Evolutionary conservation across 2,888 invertebrate species (phyloP).

Genomic region (Aelia acuminata): DNA sequence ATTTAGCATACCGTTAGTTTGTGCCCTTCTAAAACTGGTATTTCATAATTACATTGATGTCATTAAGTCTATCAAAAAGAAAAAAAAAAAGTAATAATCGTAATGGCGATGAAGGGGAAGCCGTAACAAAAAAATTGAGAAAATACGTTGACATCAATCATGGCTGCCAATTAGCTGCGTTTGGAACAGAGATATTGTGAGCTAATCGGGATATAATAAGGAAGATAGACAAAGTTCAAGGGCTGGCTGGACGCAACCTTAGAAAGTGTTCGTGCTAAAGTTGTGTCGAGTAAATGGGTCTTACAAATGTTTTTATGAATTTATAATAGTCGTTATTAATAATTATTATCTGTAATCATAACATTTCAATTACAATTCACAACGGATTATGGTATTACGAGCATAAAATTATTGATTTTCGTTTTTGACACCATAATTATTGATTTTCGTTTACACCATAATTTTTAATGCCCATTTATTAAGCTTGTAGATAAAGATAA

Average conservation of each 20-base stretch:
- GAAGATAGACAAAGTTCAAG: constrained; percentile 37
- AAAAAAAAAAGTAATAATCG: not conserved
- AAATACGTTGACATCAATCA: not conserved
- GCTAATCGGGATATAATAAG: not conserved
- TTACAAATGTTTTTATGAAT: not conserved
- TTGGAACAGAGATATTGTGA: not conserved
- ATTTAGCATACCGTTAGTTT: not conserved
- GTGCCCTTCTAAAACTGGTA: not conserved
- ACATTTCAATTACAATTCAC: not conserved
- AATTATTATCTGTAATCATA: not conserved
- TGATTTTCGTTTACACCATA: too few species aligned
- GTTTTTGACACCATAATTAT: too few species aligned
- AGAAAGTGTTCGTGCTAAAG: not conserved
- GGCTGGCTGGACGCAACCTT: not conserved
- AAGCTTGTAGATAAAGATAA: too few species aligned
- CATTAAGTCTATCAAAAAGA: not conserved
- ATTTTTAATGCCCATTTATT: too few species aligned
- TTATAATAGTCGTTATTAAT: not conserved
- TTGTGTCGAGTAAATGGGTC: too few species aligned
- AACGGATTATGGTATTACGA: too few species aligned
- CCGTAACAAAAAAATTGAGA: not conserved
- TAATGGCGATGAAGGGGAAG: not conserved
- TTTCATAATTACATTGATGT: not conserved
- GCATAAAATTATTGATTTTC: too few species aligned
- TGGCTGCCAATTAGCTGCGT: not conserved